Evolutionary conservation across 2,888 invertebrate genomes (phyloP).

Genomic region (Ditylenchus weischeri): DNA sequence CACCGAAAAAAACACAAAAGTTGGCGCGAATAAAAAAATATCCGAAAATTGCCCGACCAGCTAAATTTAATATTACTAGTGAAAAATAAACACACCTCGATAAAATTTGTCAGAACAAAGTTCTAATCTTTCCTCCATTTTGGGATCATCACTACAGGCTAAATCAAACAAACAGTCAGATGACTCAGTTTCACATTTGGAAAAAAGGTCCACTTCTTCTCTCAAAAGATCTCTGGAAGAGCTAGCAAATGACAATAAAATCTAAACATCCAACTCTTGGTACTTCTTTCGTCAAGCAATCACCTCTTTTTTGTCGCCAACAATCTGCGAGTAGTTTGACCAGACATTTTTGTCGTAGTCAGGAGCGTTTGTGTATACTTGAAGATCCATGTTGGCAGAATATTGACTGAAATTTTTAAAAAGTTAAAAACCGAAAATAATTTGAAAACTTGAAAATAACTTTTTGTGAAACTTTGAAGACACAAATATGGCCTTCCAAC

Average conservation of each 20-base stretch:
- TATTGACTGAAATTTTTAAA: not conserved
- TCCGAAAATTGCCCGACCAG: too few relatives aligned
- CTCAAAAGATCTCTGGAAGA: not conserved
- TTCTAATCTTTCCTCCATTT: not conserved
- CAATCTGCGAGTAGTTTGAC: not conserved
- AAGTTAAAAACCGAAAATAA: too few relatives aligned
- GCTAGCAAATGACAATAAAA: not conserved
- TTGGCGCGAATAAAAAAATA: too few relatives aligned
- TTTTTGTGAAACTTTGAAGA: not conserved
- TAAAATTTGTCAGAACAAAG: not conserved
- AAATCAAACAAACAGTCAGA: constrained; percentile 1
- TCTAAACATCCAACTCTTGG: not conserved
- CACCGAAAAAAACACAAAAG: too few relatives aligned
- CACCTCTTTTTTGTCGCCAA: not conserved
- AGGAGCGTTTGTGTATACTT: not conserved
- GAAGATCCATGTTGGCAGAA: constrained; percentile 1
- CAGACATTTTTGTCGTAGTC: constrained; percentile 3
- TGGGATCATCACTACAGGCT: not conserved
- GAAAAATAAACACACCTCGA: not conserved
- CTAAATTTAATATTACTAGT: not conserved
- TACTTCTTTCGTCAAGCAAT: not conserved
- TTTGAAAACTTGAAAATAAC: too few relatives aligned
- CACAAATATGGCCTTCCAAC: not conserved
- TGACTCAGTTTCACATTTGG: not conserved
- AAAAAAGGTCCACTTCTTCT: not conserved